phyloP scores from a whole-genome alignment of 2,797 vertebrate genomes.

The Nyctalus aviator region DNA sequence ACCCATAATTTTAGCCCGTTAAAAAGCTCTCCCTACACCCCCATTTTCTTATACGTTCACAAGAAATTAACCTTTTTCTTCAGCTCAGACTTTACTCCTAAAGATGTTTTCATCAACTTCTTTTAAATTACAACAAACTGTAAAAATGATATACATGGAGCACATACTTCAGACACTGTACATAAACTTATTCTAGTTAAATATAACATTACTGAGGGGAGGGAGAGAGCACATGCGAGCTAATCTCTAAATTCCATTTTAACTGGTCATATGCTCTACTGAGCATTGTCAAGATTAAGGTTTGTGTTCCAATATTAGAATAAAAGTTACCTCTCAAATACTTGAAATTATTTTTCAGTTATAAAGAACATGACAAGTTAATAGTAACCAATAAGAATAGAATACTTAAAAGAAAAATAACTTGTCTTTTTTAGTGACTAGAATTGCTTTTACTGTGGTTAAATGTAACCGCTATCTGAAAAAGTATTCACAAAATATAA shows the following conservation, averaged over 20 bases:
- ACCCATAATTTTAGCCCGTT: background rate
- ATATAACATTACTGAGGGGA: background rate
- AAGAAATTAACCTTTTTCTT: slow-evolving; percentile 49
- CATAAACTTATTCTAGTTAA: slow-evolving; percentile 26
- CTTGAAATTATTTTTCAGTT: slow-evolving; percentile 35
- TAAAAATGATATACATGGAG: background rate
- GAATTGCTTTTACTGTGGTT: slow-evolving; percentile 1
- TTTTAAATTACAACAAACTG: slow-evolving; percentile 10
- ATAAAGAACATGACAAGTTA: slow-evolving; percentile 6
- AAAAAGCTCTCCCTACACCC: background rate
- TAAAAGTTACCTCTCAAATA: slow-evolving; percentile 36
- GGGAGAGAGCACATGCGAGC: background rate
- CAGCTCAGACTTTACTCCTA: background rate
- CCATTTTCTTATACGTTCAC: background rate
- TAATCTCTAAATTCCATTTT: background rate
- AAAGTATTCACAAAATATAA: slow-evolving; percentile 42
- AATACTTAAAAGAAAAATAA: slow-evolving; percentile 12
- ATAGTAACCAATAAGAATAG: slow-evolving; percentile 5
- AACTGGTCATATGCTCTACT: background rate
- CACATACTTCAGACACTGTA: background rate
- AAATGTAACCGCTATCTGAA: background rate
- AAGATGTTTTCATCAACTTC: background rate
- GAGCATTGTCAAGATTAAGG: background rate
- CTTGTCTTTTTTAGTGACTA: background rate
- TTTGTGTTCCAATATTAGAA: slow-evolving; percentile 1